These are phyloP conservation scores for Leptinotarsa haldemani DNA, from an alignment of 2,888 invertebrate species.

Conservation along the genomic window DNA sequence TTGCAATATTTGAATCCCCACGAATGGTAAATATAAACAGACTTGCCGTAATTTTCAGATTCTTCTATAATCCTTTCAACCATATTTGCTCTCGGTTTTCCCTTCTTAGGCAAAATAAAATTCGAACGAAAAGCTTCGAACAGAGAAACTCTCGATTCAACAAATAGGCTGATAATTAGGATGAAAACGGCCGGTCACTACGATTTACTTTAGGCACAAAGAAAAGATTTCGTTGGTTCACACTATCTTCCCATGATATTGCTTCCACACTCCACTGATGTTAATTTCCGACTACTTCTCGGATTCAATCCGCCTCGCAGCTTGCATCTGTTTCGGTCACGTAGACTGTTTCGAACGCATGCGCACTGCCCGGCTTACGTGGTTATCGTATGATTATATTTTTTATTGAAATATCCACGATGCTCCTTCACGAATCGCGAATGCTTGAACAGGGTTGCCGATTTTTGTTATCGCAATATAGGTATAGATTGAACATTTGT, in stretches of 20 bases:
- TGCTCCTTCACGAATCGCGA: slow-evolving; percentile 11
- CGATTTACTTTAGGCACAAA: slow-evolving; percentile 58
- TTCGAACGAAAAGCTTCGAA: slow-evolving; percentile 35
- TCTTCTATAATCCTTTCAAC: slow-evolving; percentile 77
- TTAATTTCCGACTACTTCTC: slow-evolving; percentile 64
- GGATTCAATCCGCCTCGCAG: slow-evolving; percentile 39
- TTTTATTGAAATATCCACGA: slow-evolving; percentile 21
- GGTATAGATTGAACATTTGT: too few relatives aligned
- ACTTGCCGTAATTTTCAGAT: slow-evolving; percentile 69
- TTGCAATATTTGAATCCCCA: too few relatives aligned
- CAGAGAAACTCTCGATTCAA: slow-evolving; percentile 34
- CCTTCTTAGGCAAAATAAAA: slow-evolving; percentile 33
- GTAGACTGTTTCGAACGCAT: slow-evolving; percentile 47
- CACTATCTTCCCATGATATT: slow-evolving; percentile 61
- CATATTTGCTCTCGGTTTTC: slow-evolving; percentile 63
- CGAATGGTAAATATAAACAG: slow-evolving; percentile 12
- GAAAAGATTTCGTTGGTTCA: slow-evolving; percentile 60
- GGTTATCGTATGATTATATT: slow-evolving; percentile 47
- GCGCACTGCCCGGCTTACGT: slow-evolving; percentile 46
- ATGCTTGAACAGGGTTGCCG: slow-evolving; percentile 3
- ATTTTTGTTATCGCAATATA: not conserved
- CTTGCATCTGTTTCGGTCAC: slow-evolving; percentile 48
- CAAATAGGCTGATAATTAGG: slow-evolving; percentile 41
- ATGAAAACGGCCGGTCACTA: slow-evolving; percentile 56
- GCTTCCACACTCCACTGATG: slow-evolving; percentile 60